These are phyloP conservation scores for Cerastis rubricosa DNA, from an alignment of 2,888 invertebrate genomes.

Conservation along the genomic window DNA sequence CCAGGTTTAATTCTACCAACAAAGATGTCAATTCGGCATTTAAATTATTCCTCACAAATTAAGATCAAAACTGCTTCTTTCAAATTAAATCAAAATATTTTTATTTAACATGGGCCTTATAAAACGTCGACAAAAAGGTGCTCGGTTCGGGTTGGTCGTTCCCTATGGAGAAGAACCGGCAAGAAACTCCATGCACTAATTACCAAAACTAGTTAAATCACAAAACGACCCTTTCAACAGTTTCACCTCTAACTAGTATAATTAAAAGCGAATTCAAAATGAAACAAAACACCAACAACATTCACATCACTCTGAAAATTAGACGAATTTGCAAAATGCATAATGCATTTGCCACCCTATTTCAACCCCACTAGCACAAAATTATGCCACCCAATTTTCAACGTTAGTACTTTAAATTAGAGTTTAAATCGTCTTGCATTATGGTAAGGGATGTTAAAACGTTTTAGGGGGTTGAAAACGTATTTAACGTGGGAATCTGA, in stretches of 20 bases:
- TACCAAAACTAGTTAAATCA: slow-evolving; percentile 1
- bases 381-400: background rate
- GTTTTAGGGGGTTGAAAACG: slow-evolving; percentile 2
- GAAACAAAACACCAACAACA: slow-evolving; percentile 21
- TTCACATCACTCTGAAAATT: slow-evolving; percentile 52
- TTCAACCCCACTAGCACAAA: slow-evolving; percentile 6
- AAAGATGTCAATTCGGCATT: background rate
- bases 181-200: too few relatives aligned
- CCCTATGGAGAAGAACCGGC: too few relatives aligned
- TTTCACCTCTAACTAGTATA: slow-evolving; percentile 9
- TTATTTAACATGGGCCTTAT: too few relatives aligned
- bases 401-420: accelerated
- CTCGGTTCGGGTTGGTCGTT: too few relatives aligned
- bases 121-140: too few relatives aligned
- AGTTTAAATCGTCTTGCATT: background rate
- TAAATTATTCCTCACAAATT: background rate
- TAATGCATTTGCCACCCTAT: slow-evolving; percentile 66
- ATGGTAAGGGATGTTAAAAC: slow-evolving; percentile 7
- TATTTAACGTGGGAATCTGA: slow-evolving; percentile 45
- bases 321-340: slow-evolving; percentile 72
- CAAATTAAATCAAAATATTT: too few relatives aligned
- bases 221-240: slow-evolving; percentile 12
- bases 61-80: background rate
- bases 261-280: slow-evolving; percentile 33
- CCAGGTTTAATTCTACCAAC: background rate